Base-by-base conservation (phyloP, 2,888 invertebrate species). In the Brachyptera risi region DNA sequence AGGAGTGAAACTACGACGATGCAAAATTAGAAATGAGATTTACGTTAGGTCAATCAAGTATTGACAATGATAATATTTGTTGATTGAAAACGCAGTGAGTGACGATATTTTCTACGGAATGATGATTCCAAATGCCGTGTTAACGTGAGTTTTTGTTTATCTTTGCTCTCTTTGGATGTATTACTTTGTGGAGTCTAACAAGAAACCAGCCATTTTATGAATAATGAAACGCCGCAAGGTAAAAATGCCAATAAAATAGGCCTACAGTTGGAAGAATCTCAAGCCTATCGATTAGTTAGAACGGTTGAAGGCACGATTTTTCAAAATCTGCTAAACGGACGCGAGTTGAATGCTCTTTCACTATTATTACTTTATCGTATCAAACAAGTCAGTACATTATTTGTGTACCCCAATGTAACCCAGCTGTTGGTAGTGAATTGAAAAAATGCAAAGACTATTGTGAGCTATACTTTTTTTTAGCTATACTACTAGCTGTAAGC, bases 21-120 rank as follows among this genome's bases (percentile, higher is more conserved):
- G 42, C 42, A 42, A n/a, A n/a, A n/a, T n/a, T n/a, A n/a, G n/a
- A n/a, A 42, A 42, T 42, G 42, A 17, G 21, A 21, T 42, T 42
- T 19, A 11, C 42, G 42, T 26, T 23, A 23, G 49, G 49, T 49
- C 23, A 49, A 24, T 49, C 49, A 11, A 49, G 49, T 49, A 49
- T 49, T 49, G 26, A 24, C 49, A 49, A 49, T 15, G n/a, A 26
- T 23, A 26, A 24, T 24, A 26, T 49, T 49, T 49, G 49, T 23
- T 23, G 24, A 5, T 24, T 23, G 49, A 49, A 49, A 49, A 49
- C 49, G 24, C 23, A 24, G n/a, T n/a, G 49, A 24, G n/a, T n/a
- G 49, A 23, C 24, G 24, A 26, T 15, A 49, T 49, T 49, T 49
- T 24, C 5, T 19, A 42, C 42, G 21, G 42, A 17, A 42, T 42